These are phyloP conservation scores for Morpho achilles DNA, from an alignment of 2,888 invertebrate species.

Conservation along the genomic window DNA sequence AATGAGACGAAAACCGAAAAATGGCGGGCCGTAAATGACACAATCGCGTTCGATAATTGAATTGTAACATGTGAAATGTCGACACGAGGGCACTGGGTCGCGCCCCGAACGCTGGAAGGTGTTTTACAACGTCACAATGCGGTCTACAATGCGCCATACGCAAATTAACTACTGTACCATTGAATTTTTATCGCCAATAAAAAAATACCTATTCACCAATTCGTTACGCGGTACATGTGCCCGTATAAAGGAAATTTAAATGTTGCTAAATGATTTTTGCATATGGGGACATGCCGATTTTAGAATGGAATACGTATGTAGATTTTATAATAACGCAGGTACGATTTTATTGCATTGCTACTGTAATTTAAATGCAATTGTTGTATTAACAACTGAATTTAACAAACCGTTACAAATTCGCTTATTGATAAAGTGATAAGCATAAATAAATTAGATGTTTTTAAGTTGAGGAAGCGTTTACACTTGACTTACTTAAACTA, in stretches of 20 bases:
- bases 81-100: constrained; percentile 63
- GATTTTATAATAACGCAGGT: constrained; percentile 36
- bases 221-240: constrained; percentile 64
- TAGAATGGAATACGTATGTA: constrained; percentile 44
- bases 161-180: constrained; percentile 70
- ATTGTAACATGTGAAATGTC: constrained; percentile 36
- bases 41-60: constrained; percentile 42
- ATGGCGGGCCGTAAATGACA: constrained; percentile 34
- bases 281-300: constrained; percentile 48
- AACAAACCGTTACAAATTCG: constrained; percentile 62
- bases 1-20: constrained; percentile 61
- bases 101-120: constrained; percentile 54
- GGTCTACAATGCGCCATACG: constrained; percentile 69
- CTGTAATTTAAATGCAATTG: constrained; percentile 51
- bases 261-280: constrained; percentile 75
- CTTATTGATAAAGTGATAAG: constrained; percentile 32
- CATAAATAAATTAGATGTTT: constrained; percentile 29
- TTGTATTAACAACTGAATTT: constrained; percentile 53
- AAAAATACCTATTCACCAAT: constrained; percentile 67
- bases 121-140: constrained; percentile 53
- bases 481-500: constrained; percentile 9
- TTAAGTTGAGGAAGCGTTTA: constrained; percentile 12
- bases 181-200: constrained; percentile 72
- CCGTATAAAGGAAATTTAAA: constrained; percentile 66
- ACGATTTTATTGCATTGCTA: constrained; percentile 31